phyloP scores from a whole-genome alignment of 2,797 vertebrate genomes.

The Urocyon cinereoargenteus region DNA sequence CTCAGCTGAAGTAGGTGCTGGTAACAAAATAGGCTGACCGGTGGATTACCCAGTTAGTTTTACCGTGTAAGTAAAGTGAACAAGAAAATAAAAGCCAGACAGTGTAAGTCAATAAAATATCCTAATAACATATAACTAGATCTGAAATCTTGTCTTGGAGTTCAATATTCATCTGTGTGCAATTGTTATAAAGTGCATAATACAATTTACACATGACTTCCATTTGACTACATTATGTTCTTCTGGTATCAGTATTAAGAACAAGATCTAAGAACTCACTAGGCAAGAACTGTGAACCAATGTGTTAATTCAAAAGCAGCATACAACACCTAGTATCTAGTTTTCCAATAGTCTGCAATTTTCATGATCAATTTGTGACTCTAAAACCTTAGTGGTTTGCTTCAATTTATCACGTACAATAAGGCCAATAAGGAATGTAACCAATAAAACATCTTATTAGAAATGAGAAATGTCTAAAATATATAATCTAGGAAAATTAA shows the following conservation, averaged over 20 bases:
- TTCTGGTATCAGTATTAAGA: neutral
- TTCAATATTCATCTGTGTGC: neutral
- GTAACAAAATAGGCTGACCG: neutral
- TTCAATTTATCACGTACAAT: constrained; percentile 20
- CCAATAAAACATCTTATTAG: neutral
- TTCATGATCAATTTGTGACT: constrained; percentile 36
- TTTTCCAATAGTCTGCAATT: neutral
- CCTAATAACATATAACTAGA: neutral
- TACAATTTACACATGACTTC: neutral
- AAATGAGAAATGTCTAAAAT: constrained; percentile 48
- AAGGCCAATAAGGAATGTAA: neutral
- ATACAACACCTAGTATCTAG: neutral
- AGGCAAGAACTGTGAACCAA: neutral
- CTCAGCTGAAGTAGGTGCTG: neutral
- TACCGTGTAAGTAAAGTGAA: neutral
- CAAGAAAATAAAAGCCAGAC: neutral
- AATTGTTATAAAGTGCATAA: neutral
- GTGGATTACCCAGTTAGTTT: neutral
- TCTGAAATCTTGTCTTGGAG: neutral
- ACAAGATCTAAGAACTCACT: constrained; percentile 42
- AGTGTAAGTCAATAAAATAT: neutral
- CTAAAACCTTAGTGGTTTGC: neutral
- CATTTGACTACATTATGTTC: neutral
- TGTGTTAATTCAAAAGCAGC: constrained; percentile 2
- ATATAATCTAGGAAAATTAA: neutral